These are phyloP conservation scores for Aromia moschata DNA, from an alignment of 2,888 invertebrate species.

Conservation along the genomic window DNA sequence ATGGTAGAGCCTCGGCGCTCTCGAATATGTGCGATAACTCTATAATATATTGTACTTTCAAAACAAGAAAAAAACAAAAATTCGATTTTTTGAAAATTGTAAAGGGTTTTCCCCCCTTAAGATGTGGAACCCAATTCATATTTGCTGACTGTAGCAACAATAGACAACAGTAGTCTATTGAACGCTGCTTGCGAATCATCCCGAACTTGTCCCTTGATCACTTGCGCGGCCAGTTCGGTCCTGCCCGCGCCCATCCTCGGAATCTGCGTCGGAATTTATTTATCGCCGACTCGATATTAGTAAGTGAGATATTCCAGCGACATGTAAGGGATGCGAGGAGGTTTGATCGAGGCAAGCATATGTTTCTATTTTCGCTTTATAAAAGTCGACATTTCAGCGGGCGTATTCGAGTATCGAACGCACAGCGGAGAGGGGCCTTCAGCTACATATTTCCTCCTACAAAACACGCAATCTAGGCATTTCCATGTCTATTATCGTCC, in stretches of 20 bases:
- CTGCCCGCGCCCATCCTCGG: background rate
- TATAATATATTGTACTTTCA: too few relatives aligned
- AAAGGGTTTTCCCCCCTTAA: too few relatives aligned
- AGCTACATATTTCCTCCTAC: conserved; percentile 50
- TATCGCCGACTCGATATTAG: conserved; percentile 15
- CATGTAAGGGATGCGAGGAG: conserved; percentile 10
- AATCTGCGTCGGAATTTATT: conserved; percentile 16
- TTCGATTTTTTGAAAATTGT: too few relatives aligned
- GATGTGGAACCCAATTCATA: too few relatives aligned
- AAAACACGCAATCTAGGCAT: conserved; percentile 55
- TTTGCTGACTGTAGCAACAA: too few relatives aligned
- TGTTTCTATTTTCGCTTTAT: conserved; percentile 35
- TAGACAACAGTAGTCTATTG: too few relatives aligned
- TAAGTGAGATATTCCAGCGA: conserved; percentile 12
- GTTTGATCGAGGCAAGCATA: conserved; percentile 16
- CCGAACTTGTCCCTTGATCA: too few relatives aligned
- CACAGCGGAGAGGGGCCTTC: conserved; percentile 28
- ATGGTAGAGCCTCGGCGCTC: too few relatives aligned
- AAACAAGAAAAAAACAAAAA: too few relatives aligned
- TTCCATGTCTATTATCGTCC: conserved; percentile 55
- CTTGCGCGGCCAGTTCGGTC: too few relatives aligned
- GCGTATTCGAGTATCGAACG: conserved; percentile 26
- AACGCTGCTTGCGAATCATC: too few relatives aligned
- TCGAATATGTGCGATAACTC: too few relatives aligned
- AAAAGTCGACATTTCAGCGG: conserved; percentile 25